phyloP scores from a whole-genome alignment of 2,888 invertebrate genomes.

The Drosophila lutescens region DNA sequence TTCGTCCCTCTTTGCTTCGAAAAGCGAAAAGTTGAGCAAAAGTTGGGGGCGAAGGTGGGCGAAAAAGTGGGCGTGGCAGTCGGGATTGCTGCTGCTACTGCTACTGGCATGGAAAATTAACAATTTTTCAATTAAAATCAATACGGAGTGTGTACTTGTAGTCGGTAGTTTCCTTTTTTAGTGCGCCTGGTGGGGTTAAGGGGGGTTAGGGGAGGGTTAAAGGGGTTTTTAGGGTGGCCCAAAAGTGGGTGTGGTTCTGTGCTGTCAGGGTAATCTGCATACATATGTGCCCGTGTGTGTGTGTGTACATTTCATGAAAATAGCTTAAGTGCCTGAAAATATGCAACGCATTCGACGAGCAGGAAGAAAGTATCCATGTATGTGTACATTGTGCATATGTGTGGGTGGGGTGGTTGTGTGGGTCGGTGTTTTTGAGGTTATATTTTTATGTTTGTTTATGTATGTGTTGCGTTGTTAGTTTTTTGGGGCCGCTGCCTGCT shows the following conservation, averaged over 20 bases:
- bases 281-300: slow-evolving; percentile 45
- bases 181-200: slow-evolving; percentile 8
- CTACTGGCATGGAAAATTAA: slow-evolving; percentile 83
- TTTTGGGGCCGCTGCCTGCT: slow-evolving; percentile 48
- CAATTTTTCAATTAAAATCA: slow-evolving; percentile 85
- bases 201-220: too few species aligned
- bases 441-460: slow-evolving; percentile 29
- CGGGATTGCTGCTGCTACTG: slow-evolving; percentile 55
- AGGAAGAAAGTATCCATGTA: not conserved
- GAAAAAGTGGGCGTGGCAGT: slow-evolving; percentile 33
- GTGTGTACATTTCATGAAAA: slow-evolving; percentile 70
- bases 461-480: slow-evolving; percentile 54
- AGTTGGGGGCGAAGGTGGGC: not conserved
- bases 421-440: slow-evolving; percentile 9
- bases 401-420: too few species aligned
- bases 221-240: slow-evolving; percentile 17
- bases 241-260: slow-evolving; percentile 13
- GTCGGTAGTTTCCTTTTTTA: slow-evolving; percentile 33
- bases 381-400: not conserved
- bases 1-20: slow-evolving; percentile 3
- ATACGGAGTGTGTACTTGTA: slow-evolving; percentile 73
- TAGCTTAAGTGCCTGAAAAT: slow-evolving; percentile 81
- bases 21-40: slow-evolving; percentile 15
- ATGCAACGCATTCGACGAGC: slow-evolving; percentile 68
- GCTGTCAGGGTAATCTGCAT: slow-evolving; percentile 55